These are phyloP conservation scores for Empidonax alnorum DNA, from an alignment of 2,113 vertebrate species.

Conservation along the genomic window DNA sequence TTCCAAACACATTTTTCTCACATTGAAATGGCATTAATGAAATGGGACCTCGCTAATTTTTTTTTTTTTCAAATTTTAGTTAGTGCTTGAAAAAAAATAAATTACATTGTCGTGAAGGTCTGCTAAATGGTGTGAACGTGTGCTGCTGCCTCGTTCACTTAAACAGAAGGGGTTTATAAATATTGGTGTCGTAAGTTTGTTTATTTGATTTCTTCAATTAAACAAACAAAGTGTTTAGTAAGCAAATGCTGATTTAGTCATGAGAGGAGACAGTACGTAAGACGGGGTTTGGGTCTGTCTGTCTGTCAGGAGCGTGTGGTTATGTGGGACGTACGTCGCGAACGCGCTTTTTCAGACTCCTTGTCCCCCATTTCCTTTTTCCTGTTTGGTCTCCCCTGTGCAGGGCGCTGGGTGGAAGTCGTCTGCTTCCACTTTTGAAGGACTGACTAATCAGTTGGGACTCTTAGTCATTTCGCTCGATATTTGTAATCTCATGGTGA, in stretches of 20 bases:
- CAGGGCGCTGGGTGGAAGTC: slow-evolving; percentile 37
- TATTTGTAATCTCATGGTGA: not conserved
- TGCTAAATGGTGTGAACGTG: not conserved
- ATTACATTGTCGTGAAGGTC: not conserved
- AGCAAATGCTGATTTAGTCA: not conserved
- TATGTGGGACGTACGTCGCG: slow-evolving; percentile 24
- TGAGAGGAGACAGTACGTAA: slow-evolving; percentile 5
- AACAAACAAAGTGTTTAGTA: not conserved
- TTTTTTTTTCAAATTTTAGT: not conserved
- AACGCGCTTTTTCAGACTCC: slow-evolving; percentile 23
- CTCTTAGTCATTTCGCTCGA: slow-evolving; percentile 44
- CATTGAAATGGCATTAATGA: not conserved
- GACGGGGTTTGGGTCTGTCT: slow-evolving; percentile 45
- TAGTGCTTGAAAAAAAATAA: not conserved
- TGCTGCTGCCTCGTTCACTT: not conserved
- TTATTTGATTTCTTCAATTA: not conserved
- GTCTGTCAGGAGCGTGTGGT: slow-evolving; percentile 26
- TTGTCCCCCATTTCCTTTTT: slow-evolving; percentile 64
- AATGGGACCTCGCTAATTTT: too few relatives aligned
- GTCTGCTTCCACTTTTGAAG: slow-evolving; percentile 48
- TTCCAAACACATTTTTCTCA: not conserved
- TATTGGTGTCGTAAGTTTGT: not conserved
- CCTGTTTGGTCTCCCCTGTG: not conserved
- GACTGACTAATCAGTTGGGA: slow-evolving; percentile 31
- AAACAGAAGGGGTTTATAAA: not conserved